Conservation (phyloP, 2,797 vertebrate genomes). For the Silurus lanzhouensis region DNA sequence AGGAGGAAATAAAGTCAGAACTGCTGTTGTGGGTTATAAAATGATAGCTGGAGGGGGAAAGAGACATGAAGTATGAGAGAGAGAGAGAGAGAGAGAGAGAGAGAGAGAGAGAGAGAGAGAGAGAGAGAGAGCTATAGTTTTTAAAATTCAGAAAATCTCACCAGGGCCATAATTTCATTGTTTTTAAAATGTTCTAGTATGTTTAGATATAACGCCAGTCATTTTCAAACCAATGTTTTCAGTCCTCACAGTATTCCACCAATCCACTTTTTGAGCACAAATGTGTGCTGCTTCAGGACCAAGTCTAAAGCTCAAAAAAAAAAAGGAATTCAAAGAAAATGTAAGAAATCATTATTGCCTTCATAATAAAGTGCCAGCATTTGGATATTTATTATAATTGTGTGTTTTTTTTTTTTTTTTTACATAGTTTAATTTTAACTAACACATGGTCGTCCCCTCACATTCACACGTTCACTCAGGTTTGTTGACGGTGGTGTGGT, state of each 20-base stretch:
- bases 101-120: background rate
- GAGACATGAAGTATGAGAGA: conserved; percentile 29
- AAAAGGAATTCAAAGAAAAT: background rate
- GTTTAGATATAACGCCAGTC: background rate
- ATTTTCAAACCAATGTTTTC: background rate
- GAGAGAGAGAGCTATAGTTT: background rate
- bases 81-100: conserved; percentile 20
- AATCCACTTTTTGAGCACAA: background rate
- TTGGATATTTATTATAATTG: no score
- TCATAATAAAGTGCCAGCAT: background rate
- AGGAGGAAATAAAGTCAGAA: conserved; percentile 36
- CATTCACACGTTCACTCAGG: no score
- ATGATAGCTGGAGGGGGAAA: conserved; percentile 37
- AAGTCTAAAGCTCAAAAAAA: background rate
- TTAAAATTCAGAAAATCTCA: background rate
- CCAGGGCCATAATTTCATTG: background rate
- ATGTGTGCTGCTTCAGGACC: conserved; percentile 8
- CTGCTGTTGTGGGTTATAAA: conserved; percentile 36
- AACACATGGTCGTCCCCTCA: no score
- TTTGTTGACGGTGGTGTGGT: no score
- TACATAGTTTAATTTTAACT: no score
- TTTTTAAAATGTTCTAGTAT: background rate
- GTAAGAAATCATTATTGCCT: no score
- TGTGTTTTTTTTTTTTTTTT: no score
- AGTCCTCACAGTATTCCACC: background rate